A percentile compares a stretch with the other conserved stretches of the same genome.
These are phyloP conservation scores for Hoplodrina blanda DNA, from an alignment of 2,888 invertebrate genomes.

Conservation along the genomic window DNA sequence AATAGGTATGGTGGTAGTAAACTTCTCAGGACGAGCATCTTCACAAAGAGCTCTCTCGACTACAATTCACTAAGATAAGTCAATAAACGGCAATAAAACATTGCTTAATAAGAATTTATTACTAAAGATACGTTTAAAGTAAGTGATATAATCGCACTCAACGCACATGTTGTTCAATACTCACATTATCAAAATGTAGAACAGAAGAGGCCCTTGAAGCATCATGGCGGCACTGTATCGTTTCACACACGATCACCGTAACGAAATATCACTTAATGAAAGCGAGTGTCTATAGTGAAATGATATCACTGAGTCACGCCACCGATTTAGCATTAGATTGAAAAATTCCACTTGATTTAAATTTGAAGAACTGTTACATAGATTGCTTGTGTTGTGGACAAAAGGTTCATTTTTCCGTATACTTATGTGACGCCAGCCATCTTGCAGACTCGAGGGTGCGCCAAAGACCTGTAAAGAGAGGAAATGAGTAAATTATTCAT, in stretches of 20 bases:
- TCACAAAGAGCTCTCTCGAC: too few relatives aligned
- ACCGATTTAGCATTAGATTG: slow-evolving; percentile 70
- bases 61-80: slow-evolving; percentile 41
- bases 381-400: slow-evolving; percentile 50
- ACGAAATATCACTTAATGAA: slow-evolving; percentile 73
- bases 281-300: slow-evolving; percentile 60
- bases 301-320: slow-evolving; percentile 73
- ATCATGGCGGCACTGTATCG: slow-evolving; percentile 73
- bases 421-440: slow-evolving; percentile 79
- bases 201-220: slow-evolving; percentile 75
- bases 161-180: slow-evolving; percentile 71
- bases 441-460: slow-evolving; percentile 60
- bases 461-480: slow-evolving; percentile 75
- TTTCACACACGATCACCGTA: slow-evolving; percentile 74
- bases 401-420: slow-evolving; percentile 58
- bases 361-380: slow-evolving; percentile 62
- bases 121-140: slow-evolving; percentile 37
- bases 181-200: slow-evolving; percentile 81
- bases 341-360: slow-evolving; percentile 71
- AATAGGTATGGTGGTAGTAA: too few relatives aligned
- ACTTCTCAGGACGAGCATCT: too few relatives aligned
- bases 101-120: slow-evolving; percentile 48
- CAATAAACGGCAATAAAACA: slow-evolving; percentile 64
- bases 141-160: slow-evolving; percentile 35
- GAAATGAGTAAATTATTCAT: slow-evolving; percentile 67